These are phyloP conservation scores for Mesorhabditis spiculigera DNA, from an alignment of 2,888 invertebrate genomes.

Conservation along the genomic window DNA sequence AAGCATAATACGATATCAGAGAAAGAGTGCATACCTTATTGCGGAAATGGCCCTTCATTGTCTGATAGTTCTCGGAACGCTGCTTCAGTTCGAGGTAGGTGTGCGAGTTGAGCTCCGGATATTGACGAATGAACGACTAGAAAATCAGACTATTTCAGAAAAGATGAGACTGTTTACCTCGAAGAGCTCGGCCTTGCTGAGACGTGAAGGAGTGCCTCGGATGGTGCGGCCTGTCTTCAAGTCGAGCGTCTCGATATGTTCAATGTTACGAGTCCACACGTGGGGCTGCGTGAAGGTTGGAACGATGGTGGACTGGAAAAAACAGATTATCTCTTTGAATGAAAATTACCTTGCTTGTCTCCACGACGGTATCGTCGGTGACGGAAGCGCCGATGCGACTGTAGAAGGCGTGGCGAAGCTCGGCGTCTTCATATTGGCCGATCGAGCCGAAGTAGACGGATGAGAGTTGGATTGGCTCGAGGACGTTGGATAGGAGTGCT, in stretches of 20 bases:
- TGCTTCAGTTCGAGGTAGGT: neutral
- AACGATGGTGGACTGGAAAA: neutral
- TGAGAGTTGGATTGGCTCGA: slow-evolving; percentile 22
- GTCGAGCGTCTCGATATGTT: slow-evolving; percentile 1
- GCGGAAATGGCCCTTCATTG: neutral
- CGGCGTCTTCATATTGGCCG: neutral
- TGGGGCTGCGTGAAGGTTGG: neutral
- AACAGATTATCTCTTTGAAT: neutral
- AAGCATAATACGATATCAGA: too few relatives aligned
- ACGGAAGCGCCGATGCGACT: neutral
- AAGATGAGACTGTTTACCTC: neutral
- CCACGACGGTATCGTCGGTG: neutral
- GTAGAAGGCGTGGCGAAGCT: neutral
- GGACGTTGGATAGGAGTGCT: slow-evolving; percentile 27
- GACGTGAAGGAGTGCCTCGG: neutral
- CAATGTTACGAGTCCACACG: neutral
- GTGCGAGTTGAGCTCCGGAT: neutral
- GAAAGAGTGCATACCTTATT: neutral
- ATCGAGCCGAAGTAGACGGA: slow-evolving; percentile 22
- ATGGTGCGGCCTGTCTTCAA: neutral
- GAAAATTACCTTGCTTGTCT: neutral
- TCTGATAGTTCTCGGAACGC: neutral
- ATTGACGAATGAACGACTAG: neutral
- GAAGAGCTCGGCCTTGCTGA: neutral
- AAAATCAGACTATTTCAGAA: neutral